A percentile compares a stretch with the other conserved stretches of the same genome.
These are phyloP conservation scores for Rhegmatorhina hoffmannsi DNA, from an alignment of 2,113 vertebrate species.

Conservation along the genomic window DNA sequence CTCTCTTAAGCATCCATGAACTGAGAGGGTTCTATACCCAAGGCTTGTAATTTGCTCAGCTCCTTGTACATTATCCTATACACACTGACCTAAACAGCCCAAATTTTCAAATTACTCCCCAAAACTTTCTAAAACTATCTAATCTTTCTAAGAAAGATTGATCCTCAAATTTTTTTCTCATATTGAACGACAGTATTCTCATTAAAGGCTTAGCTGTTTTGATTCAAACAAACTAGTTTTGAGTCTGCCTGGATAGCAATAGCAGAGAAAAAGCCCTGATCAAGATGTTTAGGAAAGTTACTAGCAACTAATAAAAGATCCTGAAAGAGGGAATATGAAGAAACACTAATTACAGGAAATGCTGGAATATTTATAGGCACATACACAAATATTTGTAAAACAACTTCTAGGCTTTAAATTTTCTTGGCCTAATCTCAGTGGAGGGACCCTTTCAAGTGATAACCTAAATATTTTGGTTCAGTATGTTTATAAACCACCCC, in stretches of 20 bases:
- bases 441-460: background rate
- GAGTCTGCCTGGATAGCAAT: background rate
- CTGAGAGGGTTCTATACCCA: background rate
- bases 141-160: background rate
- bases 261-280: background rate
- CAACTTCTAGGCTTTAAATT: background rate
- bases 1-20: background rate
- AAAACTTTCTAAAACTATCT: background rate
- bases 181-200: background rate
- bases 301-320: background rate
- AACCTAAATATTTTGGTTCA: conserved; percentile 20
- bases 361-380: conserved; percentile 8
- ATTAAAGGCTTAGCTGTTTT: background rate
- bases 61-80: background rate
- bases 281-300: background rate
- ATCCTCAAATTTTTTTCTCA: background rate
- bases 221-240: background rate
- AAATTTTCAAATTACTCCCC: background rate
- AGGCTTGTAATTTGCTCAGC: background rate
- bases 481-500: background rate
- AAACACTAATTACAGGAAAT: conserved; percentile 19
- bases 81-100: background rate
- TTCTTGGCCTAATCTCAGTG: background rate
- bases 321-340: background rate
- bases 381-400: background rate